phyloP scores from a whole-genome alignment of 1,140 invertebrate species.

The Chymomyza costata region DNA sequence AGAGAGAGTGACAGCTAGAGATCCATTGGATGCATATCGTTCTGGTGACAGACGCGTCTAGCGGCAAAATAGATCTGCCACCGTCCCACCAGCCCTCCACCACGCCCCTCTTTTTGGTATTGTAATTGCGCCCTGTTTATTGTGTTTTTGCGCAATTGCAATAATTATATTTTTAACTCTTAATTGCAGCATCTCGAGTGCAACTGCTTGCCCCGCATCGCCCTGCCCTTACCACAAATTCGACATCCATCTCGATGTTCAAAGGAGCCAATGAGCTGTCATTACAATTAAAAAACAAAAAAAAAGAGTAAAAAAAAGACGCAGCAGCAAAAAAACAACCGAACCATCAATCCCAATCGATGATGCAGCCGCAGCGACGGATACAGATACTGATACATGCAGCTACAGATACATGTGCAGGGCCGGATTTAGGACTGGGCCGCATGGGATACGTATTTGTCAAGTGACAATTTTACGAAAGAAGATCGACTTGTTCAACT shows the following conservation, averaged over 20 bases:
- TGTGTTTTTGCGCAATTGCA: constrained; percentile 36
- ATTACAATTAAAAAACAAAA: constrained; percentile 68
- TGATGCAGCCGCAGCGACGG: constrained; percentile 40
- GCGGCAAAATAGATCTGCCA: not conserved
- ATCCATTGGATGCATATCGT: constrained; percentile 14
- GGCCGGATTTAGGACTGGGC: too few relatives aligned
- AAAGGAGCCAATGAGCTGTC: constrained; percentile 72
- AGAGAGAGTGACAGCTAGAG: constrained; percentile 8
- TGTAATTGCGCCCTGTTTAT: constrained; percentile 12
- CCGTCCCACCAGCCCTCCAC: too few relatives aligned
- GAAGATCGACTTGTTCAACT: too few relatives aligned
- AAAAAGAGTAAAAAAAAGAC: constrained; percentile 35
- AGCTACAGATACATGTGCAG: constrained; percentile 35
- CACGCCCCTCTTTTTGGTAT: not conserved
- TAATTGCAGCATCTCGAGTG: constrained; percentile 57
- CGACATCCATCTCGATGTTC: constrained; percentile 28
- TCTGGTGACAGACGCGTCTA: constrained; percentile 35
- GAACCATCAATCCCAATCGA: constrained; percentile 68
- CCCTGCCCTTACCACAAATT: constrained; percentile 1
- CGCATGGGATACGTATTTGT: too few relatives aligned
- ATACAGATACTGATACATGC: constrained; percentile 10
- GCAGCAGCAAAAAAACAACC: too few relatives aligned
- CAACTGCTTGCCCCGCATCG: not conserved
- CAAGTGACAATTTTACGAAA: too few relatives aligned
- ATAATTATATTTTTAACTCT: constrained; percentile 74